These are phyloP conservation scores for Hippasteria phrygiana DNA, from an alignment of 53 echinoderm and acorn worm genomes.

Conservation along the genomic window DNA sequence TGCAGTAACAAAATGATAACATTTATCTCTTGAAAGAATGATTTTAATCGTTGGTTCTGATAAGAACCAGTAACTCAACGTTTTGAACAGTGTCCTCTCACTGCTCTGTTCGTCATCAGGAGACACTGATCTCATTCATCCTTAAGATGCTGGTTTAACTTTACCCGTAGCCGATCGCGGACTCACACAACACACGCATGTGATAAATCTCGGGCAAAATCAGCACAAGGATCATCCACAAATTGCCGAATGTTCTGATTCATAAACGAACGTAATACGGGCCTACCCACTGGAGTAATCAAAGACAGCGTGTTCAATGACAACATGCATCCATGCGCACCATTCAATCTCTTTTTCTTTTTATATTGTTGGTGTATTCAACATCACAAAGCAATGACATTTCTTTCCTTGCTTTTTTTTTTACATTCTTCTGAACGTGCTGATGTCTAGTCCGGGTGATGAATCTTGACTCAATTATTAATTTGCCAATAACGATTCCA, in stretches of 20 bases:
- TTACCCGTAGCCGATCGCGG: no score
- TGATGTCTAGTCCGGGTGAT: slow-evolving; percentile 1
- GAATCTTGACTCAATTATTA: slow-evolving; percentile 47
- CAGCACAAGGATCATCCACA: neutral
- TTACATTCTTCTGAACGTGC: neutral
- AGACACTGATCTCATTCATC: no score
- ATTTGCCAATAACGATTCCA: slow-evolving; percentile 5
- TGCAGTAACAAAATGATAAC: no score
- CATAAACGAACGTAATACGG: neutral
- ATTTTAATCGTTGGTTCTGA: no score
- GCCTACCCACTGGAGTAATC: neutral
- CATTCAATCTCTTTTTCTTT: neutral
- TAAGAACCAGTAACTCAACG: no score
- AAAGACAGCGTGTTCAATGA: neutral
- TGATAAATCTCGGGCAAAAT: no score
- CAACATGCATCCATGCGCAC: slow-evolving; percentile 10
- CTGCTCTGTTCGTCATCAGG: no score
- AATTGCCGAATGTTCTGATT: neutral
- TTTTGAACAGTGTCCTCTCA: no score
- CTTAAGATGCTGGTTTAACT: no score
- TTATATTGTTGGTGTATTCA: no score
- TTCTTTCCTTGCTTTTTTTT: neutral
- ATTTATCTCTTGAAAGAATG: no score
- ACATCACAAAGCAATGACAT: neutral
- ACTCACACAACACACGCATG: no score